These are phyloP conservation scores for Dendroctonus valens DNA, from an alignment of 1,140 invertebrate genomes.

Conservation along the genomic window DNA sequence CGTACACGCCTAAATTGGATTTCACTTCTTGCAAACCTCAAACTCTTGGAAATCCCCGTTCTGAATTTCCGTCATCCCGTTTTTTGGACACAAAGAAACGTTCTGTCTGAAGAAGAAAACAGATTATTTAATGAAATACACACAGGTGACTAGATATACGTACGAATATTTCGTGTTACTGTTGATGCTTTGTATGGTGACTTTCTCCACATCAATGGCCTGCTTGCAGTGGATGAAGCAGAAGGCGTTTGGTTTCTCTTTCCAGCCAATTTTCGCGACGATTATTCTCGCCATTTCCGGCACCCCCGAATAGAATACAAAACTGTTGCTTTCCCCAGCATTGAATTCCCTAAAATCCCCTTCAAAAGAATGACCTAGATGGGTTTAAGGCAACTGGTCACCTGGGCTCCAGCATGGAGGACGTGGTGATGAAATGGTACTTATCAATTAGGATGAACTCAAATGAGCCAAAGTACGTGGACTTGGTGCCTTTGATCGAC, in stretches of 20 bases:
- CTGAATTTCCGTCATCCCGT: conserved; percentile 12
- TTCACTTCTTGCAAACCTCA: no score
- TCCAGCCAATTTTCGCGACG: conserved; percentile 43
- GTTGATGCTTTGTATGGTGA: conserved; percentile 22
- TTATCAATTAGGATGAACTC: conserved; percentile 43
- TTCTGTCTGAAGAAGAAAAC: conserved; percentile 14
- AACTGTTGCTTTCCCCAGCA: conserved; percentile 35
- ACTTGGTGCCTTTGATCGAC: conserved; percentile 17
- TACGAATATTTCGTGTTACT: conserved; percentile 18
- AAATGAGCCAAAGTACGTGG: conserved; percentile 38
- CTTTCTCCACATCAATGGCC: conserved; percentile 28
- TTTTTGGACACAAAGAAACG: conserved; percentile 8
- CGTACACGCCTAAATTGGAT: no score
- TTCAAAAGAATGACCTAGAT: neutral
- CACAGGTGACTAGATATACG: neutral
- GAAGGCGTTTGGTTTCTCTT: conserved; percentile 32
- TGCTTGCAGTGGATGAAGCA: conserved; percentile 31
- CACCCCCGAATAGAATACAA: conserved; percentile 41
- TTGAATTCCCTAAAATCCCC: conserved; percentile 24
- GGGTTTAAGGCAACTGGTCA: conserved; percentile 5
- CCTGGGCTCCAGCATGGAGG: conserved; percentile 18
- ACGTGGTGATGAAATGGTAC: conserved; percentile 37
- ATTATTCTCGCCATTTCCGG: conserved; percentile 38
- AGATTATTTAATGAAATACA: neutral
- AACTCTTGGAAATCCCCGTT: conserved; percentile 19